phyloP scores from a whole-genome alignment of 2,113 vertebrate species.

The Pipra filicauda region DNA sequence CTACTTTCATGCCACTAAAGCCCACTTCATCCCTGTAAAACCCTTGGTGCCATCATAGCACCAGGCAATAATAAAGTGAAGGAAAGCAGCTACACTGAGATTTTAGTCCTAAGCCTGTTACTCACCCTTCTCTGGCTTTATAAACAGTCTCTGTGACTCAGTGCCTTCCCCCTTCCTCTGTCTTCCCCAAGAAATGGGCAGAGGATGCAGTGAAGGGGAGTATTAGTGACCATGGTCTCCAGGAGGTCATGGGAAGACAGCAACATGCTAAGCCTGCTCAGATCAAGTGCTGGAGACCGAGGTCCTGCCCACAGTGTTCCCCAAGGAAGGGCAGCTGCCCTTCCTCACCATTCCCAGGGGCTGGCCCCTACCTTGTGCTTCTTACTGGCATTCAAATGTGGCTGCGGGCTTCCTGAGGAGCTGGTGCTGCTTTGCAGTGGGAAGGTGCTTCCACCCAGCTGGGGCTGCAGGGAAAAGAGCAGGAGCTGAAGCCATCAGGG shows the following conservation, averaged over 20 bases:
- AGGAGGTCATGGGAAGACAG: not conserved
- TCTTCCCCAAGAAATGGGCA: not conserved
- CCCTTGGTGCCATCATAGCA: rapidly evolving
- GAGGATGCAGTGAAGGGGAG: not conserved
- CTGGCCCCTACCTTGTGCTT: constrained; percentile 45
- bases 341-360: not conserved
- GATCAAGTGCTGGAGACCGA: not conserved
- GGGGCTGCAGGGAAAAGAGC: constrained; percentile 50
- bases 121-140: not conserved
- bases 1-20: not conserved
- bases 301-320: not conserved
- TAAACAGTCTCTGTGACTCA: not conserved
- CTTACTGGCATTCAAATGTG: constrained; percentile 22
- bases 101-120: not conserved
- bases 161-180: not conserved
- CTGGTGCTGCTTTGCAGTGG: not conserved
- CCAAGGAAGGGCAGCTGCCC: not conserved
- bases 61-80: not conserved
- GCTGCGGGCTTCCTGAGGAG: constrained; percentile 22
- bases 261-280: not conserved
- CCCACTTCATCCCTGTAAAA: not conserved
- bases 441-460: not conserved
- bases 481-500: not conserved
- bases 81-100: not conserved
- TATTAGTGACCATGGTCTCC: not conserved